Evolutionary conservation across 2,113 vertebrate genomes (phyloP).

Genomic region (Nothobranchius furzeri): DNA sequence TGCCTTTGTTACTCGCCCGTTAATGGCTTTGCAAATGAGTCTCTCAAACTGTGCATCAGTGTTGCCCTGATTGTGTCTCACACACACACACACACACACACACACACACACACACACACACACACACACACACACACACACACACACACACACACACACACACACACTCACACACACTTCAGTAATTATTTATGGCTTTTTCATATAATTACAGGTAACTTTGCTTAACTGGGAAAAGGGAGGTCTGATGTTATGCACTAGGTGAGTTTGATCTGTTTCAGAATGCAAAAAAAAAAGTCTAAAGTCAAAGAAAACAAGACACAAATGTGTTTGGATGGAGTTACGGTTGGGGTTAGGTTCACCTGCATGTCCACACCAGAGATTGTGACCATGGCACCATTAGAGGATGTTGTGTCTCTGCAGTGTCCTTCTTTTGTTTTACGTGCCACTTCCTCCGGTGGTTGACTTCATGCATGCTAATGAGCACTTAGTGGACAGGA

Average conservation of each 20-base stretch:
- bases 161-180: constrained; percentile 14
- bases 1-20: constrained; percentile 42
- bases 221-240: neutral
- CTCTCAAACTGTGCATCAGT: constrained; percentile 30
- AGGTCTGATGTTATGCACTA: no score
- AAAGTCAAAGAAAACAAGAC: no score
- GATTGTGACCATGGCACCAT: constrained; percentile 4
- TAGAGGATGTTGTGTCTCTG: constrained; percentile 16
- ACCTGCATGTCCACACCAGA: neutral
- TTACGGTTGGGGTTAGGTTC: no score
- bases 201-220: constrained; percentile 20
- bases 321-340: no score
- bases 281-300: no score
- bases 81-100: constrained; percentile 2
- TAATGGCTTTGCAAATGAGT: constrained; percentile 64
- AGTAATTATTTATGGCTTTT: neutral
- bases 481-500: constrained; percentile 24
- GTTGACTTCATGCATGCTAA: constrained; percentile 41
- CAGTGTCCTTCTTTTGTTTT: constrained; percentile 16
- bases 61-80: constrained; percentile 34
- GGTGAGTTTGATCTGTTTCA: no score
- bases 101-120: no score
- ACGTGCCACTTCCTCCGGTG: constrained; percentile 28
- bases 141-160: no score
- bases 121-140: constrained; percentile 13